Conservation (phyloP, 2,113 vertebrate species). For the Oriolus oriolus region DNA sequence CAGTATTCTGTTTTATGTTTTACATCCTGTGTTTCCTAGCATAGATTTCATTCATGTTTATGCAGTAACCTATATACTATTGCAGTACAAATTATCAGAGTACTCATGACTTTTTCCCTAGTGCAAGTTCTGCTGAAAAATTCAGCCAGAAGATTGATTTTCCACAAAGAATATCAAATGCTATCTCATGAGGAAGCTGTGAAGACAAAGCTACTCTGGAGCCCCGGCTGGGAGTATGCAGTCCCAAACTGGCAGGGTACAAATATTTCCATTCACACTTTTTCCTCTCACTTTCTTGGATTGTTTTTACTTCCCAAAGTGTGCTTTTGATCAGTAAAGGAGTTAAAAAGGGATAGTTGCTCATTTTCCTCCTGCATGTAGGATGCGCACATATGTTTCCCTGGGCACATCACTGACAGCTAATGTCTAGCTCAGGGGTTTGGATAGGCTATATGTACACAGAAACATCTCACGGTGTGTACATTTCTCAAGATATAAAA, state of each 20-base stretch:
- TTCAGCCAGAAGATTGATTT: background rate
- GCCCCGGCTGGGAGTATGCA: background rate
- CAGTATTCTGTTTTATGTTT: background rate
- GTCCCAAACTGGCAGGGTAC: background rate
- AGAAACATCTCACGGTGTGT: background rate
- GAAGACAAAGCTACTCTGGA: background rate
- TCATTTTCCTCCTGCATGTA: background rate
- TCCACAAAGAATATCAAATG: background rate
- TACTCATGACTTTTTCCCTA: background rate
- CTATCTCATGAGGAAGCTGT: background rate
- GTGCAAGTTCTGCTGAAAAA: background rate
- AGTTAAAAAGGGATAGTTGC: background rate
- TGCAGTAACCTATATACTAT: background rate
- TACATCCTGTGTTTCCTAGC: background rate
- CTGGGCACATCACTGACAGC: background rate
- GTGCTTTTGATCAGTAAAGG: background rate
- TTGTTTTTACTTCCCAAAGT: background rate
- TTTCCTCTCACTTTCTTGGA: background rate
- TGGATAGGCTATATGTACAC: too few relatives aligned
- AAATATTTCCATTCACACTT: background rate
- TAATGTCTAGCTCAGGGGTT: background rate
- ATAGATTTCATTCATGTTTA: background rate
- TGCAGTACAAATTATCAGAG: background rate
- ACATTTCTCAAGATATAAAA: background rate
- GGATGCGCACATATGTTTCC: background rate